These are phyloP conservation scores for Mobula hypostoma DNA, from an alignment of 2,113 vertebrate genomes.

Conservation along the genomic window DNA sequence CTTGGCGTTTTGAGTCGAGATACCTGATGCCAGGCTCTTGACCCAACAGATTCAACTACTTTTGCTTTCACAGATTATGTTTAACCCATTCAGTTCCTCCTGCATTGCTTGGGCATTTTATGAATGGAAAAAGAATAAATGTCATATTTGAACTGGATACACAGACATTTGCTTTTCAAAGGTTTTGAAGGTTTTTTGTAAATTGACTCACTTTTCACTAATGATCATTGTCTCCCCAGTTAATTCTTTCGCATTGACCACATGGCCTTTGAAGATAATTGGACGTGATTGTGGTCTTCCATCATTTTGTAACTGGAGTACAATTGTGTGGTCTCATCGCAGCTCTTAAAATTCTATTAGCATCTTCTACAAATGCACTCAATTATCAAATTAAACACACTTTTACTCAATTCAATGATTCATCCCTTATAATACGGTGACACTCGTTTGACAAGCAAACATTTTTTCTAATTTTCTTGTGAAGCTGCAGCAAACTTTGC, in stretches of 20 bases:
- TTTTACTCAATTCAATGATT: not conserved
- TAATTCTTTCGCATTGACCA: no score
- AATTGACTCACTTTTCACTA: not conserved
- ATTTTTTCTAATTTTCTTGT: not conserved
- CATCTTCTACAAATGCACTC: not conserved
- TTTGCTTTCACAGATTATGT: no score
- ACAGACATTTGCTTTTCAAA: not conserved
- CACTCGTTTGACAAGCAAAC: not conserved
- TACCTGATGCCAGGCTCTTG: no score
- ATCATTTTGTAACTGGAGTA: not conserved
- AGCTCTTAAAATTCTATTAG: not conserved
- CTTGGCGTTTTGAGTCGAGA: no score
- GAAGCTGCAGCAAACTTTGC: not conserved
- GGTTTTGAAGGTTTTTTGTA: not conserved
- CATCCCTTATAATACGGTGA: not conserved
- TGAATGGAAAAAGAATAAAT: not conserved
- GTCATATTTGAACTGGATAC: not conserved
- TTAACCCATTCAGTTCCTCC: no score
- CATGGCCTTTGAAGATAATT: no score
- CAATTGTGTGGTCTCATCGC: not conserved
- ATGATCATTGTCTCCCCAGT: not conserved
- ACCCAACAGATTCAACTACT: no score
- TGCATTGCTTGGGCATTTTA: not conserved
- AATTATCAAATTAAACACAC: not conserved
- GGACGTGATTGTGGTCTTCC: not conserved